Conservation (phyloP, 2,113 vertebrate genomes). For the Eudyptes chrysolophus region DNA sequence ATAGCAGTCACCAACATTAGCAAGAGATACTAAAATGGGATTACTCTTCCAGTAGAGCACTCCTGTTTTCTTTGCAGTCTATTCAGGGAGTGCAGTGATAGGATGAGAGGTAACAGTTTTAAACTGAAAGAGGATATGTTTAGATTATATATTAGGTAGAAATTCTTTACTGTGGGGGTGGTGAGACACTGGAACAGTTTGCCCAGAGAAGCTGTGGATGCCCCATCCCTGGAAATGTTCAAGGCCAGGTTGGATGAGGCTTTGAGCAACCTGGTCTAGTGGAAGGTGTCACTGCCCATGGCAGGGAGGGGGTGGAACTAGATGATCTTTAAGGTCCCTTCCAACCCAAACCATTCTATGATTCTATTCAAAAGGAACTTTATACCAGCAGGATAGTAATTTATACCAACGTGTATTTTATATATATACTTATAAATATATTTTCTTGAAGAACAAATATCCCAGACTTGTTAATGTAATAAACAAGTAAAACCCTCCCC, state of each 20-base stretch:
- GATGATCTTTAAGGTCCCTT: background rate
- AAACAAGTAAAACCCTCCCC: background rate
- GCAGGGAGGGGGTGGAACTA: background rate
- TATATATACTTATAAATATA: background rate
- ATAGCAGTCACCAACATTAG: background rate
- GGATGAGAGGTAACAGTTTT: background rate
- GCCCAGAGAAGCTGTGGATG: background rate
- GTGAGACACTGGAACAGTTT: background rate
- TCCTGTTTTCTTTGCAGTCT: background rate
- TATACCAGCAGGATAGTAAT: background rate
- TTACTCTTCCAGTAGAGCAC: background rate
- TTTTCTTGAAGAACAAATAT: background rate
- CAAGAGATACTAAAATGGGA: background rate
- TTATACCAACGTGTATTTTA: background rate
- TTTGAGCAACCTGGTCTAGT: background rate
- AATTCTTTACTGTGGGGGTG: background rate
- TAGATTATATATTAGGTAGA: background rate
- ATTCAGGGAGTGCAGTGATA: background rate
- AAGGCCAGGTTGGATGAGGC: background rate
- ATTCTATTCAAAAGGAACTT: background rate
- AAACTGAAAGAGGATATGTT: background rate
- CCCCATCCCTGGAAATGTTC: background rate
- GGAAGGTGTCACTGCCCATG: background rate
- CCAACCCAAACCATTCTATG: background rate
- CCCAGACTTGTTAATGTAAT: background rate